Conservation (phyloP, 2,888 invertebrate species). For the Drosophila seclusa region DNA sequence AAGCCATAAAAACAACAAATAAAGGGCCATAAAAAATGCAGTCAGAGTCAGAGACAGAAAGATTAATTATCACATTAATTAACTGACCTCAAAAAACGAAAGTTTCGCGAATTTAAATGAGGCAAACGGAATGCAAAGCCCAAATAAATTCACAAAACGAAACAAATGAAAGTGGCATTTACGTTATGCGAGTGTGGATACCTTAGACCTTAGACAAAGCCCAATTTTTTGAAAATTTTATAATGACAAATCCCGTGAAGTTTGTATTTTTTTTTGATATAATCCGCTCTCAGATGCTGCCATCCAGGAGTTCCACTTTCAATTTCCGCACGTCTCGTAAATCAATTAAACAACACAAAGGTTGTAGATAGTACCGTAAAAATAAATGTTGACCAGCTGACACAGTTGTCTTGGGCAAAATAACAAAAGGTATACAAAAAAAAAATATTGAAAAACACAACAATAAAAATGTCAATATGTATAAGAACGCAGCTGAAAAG, state of each 20-base stretch:
- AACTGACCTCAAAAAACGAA: slow-evolving; percentile 83
- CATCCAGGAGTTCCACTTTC: slow-evolving; percentile 21
- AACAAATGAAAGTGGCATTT: slow-evolving; percentile 54
- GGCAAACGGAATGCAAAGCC: slow-evolving; percentile 12
- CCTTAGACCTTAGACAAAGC: background rate
- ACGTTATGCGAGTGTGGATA: background rate
- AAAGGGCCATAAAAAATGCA: slow-evolving; percentile 45
- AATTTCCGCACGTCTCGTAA: slow-evolving; percentile 37
- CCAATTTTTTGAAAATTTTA: background rate
- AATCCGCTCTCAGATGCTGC: background rate
- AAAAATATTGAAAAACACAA: slow-evolving; percentile 2
- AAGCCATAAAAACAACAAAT: slow-evolving; percentile 49
- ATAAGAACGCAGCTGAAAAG: slow-evolving; percentile 32
- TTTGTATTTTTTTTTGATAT: background rate
- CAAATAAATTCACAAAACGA: slow-evolving; percentile 18
- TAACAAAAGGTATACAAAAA: slow-evolving; percentile 11
- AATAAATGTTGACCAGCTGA: slow-evolving; percentile 54
- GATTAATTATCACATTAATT: slow-evolving; percentile 83
- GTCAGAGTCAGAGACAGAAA: slow-evolving; percentile 46
- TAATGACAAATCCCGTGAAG: background rate
- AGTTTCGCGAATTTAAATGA: slow-evolving; percentile 62
- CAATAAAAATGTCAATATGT: slow-evolving; percentile 56
- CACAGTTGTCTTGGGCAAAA: slow-evolving; percentile 38
- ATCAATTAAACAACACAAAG: slow-evolving; percentile 47
- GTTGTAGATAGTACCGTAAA: slow-evolving; percentile 65